Percentiles rank a stretch among this genome's conserved stretches.
phyloP scores from a whole-genome alignment of 1,140 invertebrate genomes.

The Heliothis subflexa region DNA sequence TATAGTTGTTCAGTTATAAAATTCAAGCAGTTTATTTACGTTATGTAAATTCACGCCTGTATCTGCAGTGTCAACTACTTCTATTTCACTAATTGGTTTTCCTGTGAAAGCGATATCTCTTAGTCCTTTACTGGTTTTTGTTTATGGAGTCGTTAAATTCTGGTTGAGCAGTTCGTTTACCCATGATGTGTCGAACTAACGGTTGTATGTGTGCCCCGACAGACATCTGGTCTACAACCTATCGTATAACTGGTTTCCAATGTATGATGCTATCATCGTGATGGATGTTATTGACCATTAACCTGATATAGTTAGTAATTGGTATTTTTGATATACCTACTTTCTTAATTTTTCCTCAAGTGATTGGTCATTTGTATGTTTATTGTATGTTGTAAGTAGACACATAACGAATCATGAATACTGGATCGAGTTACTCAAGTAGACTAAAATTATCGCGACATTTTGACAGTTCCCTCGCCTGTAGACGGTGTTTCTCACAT shows the following conservation, averaged over 20 bases:
- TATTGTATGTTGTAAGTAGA: too few relatives aligned
- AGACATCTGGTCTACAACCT: constrained; percentile 22
- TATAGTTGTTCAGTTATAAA: too few relatives aligned
- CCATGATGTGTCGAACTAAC: constrained; percentile 10
- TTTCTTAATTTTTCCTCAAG: background rate
- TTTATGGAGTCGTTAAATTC: background rate
- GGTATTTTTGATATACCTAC: background rate
- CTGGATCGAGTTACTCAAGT: too few relatives aligned
- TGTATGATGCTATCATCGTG: constrained; percentile 5
- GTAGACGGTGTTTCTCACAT: background rate
- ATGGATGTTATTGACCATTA: constrained; percentile 17
- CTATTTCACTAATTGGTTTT: too few relatives aligned
- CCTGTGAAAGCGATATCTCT: background rate
- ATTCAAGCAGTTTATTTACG: too few relatives aligned
- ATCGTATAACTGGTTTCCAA: background rate
- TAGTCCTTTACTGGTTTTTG: background rate
- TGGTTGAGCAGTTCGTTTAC: background rate
- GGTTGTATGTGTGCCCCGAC: constrained; percentile 17
- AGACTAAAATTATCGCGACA: too few relatives aligned
- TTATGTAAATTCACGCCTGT: too few relatives aligned
- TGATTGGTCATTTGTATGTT: too few relatives aligned
- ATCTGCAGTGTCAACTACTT: too few relatives aligned
- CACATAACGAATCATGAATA: too few relatives aligned
- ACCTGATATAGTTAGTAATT: constrained; percentile 7
- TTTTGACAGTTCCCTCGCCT: too few relatives aligned